phyloP scores from a whole-genome alignment of 2,797 vertebrate genomes.

The Loris lydekkerianus region DNA sequence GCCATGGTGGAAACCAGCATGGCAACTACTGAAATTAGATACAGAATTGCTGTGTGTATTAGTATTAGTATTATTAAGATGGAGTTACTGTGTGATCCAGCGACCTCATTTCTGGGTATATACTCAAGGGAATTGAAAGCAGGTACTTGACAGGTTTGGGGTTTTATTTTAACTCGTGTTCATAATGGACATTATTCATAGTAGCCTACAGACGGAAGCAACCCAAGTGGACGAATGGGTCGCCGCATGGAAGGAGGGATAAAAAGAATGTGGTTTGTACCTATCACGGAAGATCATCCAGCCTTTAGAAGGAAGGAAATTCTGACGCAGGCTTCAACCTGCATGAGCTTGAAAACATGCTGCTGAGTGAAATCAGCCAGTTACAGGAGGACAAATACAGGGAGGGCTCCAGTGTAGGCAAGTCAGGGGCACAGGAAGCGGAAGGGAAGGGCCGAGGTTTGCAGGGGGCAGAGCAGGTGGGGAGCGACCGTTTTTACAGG shows the following conservation, averaged over 20 bases:
- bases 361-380: neutral
- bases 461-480: too few species aligned
- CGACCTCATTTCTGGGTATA: neutral
- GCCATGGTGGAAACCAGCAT: neutral
- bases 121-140: neutral
- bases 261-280: neutral
- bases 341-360: too few species aligned
- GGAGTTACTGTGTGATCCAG: too few species aligned
- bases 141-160: neutral
- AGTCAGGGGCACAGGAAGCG: neutral
- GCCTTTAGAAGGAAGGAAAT: neutral
- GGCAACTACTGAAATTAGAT: neutral
- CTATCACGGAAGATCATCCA: accelerated
- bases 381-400: neutral
- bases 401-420: accelerated
- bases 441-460: too few species aligned
- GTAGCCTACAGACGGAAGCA: too few species aligned
- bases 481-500: neutral
- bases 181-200: too few species aligned
- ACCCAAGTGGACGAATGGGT: neutral
- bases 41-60: neutral
- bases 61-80: too few species aligned
- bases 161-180: neutral
- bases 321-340: neutral
- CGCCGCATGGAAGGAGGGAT: accelerated